A percentile compares a stretch with the other conserved stretches of the same genome.
Conservation (phyloP, 2,888 invertebrate species). For the Anorthoa munda region DNA sequence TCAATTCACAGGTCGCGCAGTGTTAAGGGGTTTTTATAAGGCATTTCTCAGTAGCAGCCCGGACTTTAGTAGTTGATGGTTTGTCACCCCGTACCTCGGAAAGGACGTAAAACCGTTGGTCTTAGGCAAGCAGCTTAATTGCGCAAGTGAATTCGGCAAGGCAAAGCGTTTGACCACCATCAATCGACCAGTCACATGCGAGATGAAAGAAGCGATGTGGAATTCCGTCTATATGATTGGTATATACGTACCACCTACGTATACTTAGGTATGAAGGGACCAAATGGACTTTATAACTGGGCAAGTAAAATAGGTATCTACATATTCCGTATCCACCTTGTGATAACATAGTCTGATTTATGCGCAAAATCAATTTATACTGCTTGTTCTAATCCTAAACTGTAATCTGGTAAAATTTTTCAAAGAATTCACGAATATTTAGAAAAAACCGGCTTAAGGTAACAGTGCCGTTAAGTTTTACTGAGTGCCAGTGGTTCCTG, state of each 20-base stretch:
- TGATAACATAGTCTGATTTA: background rate
- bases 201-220: no score
- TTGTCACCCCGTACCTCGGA: background rate
- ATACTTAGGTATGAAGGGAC: background rate
- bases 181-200: no score
- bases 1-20: background rate
- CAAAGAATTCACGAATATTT: background rate
- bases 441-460: background rate
- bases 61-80: background rate
- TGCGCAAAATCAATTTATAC: constrained; percentile 3
- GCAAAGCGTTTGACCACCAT: no score
- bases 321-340: background rate
- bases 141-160: no score
- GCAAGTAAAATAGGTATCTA: background rate
- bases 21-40: background rate
- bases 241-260: background rate
- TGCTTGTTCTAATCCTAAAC: background rate
- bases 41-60: background rate
- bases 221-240: no score
- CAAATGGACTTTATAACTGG: no score
- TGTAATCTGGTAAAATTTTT: no score
- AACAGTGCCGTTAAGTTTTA: no score
- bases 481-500: background rate
- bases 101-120: background rate
- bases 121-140: no score